Evolutionary conservation across 2,888 invertebrate species (phyloP), one percentile per base, ranked within the genome.

Genomic region (Hipparchia semele): DNA sequence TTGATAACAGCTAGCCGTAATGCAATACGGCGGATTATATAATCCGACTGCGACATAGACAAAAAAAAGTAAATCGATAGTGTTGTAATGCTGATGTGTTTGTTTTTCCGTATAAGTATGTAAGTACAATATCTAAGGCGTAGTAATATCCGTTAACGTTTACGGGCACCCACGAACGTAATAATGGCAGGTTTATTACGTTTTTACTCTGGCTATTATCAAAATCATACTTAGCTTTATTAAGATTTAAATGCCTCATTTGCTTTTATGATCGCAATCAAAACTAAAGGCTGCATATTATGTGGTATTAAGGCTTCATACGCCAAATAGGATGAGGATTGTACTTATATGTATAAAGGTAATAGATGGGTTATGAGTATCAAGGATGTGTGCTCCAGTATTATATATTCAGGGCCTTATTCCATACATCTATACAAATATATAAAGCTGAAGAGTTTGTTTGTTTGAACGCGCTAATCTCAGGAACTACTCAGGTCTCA

Each of bases 71-170:
- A 7, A 49, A 49, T 7, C 3, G 49, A 8, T 8, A 7, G 7
- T 49, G 8, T 6, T 49, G 49, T 49, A 46, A 6, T 46, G 46
- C 5, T 46, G 49, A 6, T 49, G 8, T 49, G 1, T 6, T 7
- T 49, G 49, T 49, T 49, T 49, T 49, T 53, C 12, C 12, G 12
- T 8, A 64, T 51, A 64, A 49, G 13, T 49, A 23, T 7, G 8
- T 58, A 58, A 3, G 23, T 58, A 13, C 3, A 79, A 80, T 80
- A 79, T 74, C 76, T 71, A 67, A 58, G 69, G 73, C 75, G 76
- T 80, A 77, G 79, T 80, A 79, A 80, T 80, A 78, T 73, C 77
- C 79, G 76, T 82, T 79, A 83, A 80, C 77, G 78, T 80, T 81
- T 80, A 81, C 79, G 80, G 80, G 77, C 70, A 71, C 68, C 77